Evolutionary conservation across 1,140 invertebrate species (phyloP).

Genomic region (Nomia melanderi): DNA sequence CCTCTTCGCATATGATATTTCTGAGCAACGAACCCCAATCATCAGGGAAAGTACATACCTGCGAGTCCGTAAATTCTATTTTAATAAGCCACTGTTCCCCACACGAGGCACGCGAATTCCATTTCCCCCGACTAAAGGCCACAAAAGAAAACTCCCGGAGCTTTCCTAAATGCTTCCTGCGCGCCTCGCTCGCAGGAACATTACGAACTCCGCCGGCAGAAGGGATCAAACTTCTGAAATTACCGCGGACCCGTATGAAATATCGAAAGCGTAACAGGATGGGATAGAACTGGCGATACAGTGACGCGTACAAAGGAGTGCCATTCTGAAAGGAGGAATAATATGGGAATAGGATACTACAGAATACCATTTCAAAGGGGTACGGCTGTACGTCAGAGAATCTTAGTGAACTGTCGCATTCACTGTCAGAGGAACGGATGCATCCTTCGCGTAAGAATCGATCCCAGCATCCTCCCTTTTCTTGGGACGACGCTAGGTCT

Average conservation of each 20-base stretch:
- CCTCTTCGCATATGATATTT: no score
- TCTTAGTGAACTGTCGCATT: slow-evolving; percentile 2
- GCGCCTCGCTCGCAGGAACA: neutral
- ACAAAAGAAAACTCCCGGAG: neutral
- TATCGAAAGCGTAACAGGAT: slow-evolving; percentile 19
- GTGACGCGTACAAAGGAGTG: slow-evolving; percentile 20
- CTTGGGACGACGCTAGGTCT: neutral
- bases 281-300: slow-evolving; percentile 10
- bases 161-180: neutral
- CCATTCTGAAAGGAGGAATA: neutral
- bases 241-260: slow-evolving; percentile 4
- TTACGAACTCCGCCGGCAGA: no score
- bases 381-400: slow-evolving; percentile 2
- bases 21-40: no score
- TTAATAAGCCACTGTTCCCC: no score
- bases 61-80: no score
- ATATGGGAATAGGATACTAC: neutral
- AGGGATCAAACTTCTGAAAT: slow-evolving; percentile 9
- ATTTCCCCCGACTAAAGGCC: no score
- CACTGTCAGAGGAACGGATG: neutral
- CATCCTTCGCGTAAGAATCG: neutral
- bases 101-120: no score
- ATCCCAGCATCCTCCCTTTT: neutral
- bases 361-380: slow-evolving; percentile 12
- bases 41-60: no score